These are phyloP conservation scores for Zootermopsis nevadensis DNA, from an alignment of 2,888 invertebrate species.

Conservation along the genomic window DNA sequence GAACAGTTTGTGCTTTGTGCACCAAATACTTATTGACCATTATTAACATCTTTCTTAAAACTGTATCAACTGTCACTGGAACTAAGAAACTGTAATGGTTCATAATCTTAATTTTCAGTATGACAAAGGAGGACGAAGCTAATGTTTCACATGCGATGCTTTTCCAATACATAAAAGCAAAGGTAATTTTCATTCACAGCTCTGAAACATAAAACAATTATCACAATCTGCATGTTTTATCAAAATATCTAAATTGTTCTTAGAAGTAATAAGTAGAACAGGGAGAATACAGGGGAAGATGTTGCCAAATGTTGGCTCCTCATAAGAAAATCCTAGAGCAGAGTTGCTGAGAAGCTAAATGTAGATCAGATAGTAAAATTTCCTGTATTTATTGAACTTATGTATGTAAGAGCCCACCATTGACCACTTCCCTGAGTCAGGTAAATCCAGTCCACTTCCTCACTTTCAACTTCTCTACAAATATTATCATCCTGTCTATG, in stretches of 20 bases:
- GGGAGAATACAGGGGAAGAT: not conserved
- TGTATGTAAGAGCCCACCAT: too few relatives aligned
- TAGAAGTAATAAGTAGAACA: too few relatives aligned
- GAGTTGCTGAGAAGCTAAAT: too few relatives aligned
- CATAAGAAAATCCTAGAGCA: too few relatives aligned
- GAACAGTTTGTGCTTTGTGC: not conserved
- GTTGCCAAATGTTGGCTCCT: too few relatives aligned
- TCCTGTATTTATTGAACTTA: too few relatives aligned
- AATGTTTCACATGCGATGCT: not conserved
- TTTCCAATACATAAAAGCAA: not conserved
- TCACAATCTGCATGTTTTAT: not conserved
- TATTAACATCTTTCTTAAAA: not conserved
- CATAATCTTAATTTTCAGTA: too few relatives aligned
- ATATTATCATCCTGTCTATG: too few relatives aligned
- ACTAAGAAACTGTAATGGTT: constrained; percentile 38
- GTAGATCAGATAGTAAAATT: too few relatives aligned
- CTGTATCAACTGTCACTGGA: constrained; percentile 32
- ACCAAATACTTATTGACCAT: not conserved
- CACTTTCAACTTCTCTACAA: too few relatives aligned
- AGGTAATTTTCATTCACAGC: not conserved
- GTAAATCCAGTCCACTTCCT: too few relatives aligned
- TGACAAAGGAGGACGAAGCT: not conserved
- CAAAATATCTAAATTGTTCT: not conserved
- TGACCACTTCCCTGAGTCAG: too few relatives aligned
- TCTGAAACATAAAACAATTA: not conserved